phyloP scores from a whole-genome alignment of 2,888 invertebrate genomes.

The Cepaea hortensis region DNA sequence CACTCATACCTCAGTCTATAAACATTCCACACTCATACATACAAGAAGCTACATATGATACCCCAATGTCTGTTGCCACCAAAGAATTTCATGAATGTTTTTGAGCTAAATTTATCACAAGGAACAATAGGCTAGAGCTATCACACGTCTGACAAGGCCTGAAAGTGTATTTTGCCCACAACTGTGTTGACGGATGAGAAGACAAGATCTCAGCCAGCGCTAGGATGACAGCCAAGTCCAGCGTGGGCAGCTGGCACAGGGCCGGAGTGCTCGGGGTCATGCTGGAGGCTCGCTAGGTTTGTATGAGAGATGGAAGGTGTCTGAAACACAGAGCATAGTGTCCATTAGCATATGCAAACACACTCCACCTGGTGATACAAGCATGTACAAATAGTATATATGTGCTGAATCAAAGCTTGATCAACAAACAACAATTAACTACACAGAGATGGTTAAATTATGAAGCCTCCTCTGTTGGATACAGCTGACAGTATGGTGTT shows the following conservation, averaged over 20 bases:
- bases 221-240: neutral
- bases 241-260: constrained; percentile 24
- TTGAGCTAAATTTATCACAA: constrained; percentile 35
- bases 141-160: constrained; percentile 31
- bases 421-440: too few species aligned
- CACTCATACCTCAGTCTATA: too few species aligned
- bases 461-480: too few species aligned
- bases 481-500: too few species aligned
- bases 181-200: neutral
- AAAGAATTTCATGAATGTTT: neutral
- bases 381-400: too few species aligned
- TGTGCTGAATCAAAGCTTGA: too few species aligned
- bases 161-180: neutral
- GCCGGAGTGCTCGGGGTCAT: constrained; percentile 50
- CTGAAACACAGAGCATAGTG: constrained; percentile 54
- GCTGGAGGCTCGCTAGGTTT: constrained; percentile 61
- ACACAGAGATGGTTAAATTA: too few species aligned
- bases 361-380: too few species aligned
- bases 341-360: too few species aligned
- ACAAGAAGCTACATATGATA: too few species aligned
- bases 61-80: neutral
- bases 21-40: too few species aligned
- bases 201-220: neutral
- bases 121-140: neutral
- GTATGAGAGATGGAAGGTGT: constrained; percentile 58